Percentiles rank a stretch among this genome's conserved stretches.
phyloP scores from a whole-genome alignment of 2,888 invertebrate species.

The Idaea biselata region DNA sequence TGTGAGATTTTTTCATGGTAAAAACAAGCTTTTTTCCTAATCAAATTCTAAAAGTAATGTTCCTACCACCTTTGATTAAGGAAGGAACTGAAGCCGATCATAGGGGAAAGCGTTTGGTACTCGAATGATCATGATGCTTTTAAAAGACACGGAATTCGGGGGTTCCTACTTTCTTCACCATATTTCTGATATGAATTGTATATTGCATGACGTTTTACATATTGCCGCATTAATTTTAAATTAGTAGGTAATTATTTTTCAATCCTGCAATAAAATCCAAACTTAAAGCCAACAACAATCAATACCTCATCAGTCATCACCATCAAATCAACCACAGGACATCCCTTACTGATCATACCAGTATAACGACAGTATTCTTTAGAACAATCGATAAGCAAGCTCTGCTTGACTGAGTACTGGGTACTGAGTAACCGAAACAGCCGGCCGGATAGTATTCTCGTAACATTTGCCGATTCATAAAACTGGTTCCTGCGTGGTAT shows the following conservation, averaged over 20 bases:
- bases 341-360: too few species aligned
- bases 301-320: neutral
- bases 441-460: conserved; percentile 15
- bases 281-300: neutral
- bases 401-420: conserved; percentile 19
- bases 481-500: conserved; percentile 45
- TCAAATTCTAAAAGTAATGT: neutral
- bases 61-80: neutral
- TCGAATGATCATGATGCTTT: neutral
- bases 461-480: conserved; percentile 36
- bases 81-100: neutral
- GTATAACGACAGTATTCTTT: too few species aligned
- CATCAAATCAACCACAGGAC: neutral
- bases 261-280: neutral
- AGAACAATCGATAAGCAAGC: conserved; percentile 43
- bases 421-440: conserved; percentile 12
- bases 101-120: neutral
- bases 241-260: too few species aligned
- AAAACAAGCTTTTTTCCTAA: neutral
- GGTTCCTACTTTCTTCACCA: neutral
- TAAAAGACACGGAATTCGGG: neutral
- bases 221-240: too few species aligned
- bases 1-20: conserved; percentile 52
- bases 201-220: too few species aligned
- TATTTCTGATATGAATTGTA: neutral